Base-by-base conservation (phyloP, 2,888 invertebrate genomes). In the Eristalis tenax region DNA sequence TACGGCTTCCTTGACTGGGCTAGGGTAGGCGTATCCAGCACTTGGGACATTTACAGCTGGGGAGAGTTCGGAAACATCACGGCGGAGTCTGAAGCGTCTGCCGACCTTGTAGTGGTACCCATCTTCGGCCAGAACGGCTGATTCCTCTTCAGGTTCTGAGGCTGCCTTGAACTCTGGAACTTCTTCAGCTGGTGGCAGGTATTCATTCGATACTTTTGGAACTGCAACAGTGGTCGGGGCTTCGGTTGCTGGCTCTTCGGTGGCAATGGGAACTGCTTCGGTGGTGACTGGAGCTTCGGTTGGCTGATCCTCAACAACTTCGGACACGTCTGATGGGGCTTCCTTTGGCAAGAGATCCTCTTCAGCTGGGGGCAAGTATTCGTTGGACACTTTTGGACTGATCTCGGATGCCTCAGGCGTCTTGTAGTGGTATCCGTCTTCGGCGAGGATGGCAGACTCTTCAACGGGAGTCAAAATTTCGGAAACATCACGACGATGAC, bases 111-210 rank as follows among this genome's bases (percentile, higher is more conserved):
- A 86, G 15, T 86, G 86, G 26, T 86, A 86, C 43, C 86, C 86
- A 35, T 86, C 86, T 6, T 86, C 86, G n/a, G 77, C 78, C 26
- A 86, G 35, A 32, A 86, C 56, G 13, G 89, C 89, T 40, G 90
- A 89, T 0, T 90, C 90, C 65, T 90, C 89, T 6, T 77, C 38
- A 2, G 83, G 79, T 73, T 90, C 90, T 0, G 88, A 11, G 0
- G 66, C 66, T 8, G 64, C 77, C 22, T 77, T 77, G 5, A 71
- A 8, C 57, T 83, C 63, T 4, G 73, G 26, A 4, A 74, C 6
- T 11, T 85, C 77, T 18, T 85, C 68, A 22, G 40, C 88, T 0
- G 92, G 92, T 35, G 92, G 92, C 85, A 92, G 82, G 18, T 91
- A 91, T 38, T 91, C 84, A 23, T 86, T 85, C 0, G 88, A 83